These are phyloP conservation scores for Myotis daubentonii DNA, from an alignment of 2,797 vertebrate species.

Conservation along the genomic window DNA sequence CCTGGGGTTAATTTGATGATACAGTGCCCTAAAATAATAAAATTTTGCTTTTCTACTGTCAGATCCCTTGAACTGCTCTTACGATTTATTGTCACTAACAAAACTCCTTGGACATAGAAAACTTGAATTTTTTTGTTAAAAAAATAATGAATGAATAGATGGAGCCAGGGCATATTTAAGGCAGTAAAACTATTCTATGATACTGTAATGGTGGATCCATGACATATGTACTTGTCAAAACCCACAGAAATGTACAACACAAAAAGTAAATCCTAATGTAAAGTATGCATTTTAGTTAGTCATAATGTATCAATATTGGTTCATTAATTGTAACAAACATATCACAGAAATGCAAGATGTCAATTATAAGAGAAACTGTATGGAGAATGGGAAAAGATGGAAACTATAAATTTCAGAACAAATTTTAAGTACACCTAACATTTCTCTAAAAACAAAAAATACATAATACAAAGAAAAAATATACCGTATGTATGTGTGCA, in stretches of 20 bases:
- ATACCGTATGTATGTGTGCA: fast-evolving
- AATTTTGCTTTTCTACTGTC: not conserved
- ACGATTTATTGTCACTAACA: not conserved
- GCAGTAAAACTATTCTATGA: not conserved
- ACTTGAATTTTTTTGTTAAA: not conserved
- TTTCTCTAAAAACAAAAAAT: not conserved
- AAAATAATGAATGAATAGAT: not conserved
- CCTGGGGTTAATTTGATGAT: not conserved
- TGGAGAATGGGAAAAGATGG: too few species aligned
- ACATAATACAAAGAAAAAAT: not conserved
- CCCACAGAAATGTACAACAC: not conserved
- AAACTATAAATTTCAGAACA: not conserved
- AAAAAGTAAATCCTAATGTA: not conserved
- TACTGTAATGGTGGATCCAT: not conserved
- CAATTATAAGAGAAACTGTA: not conserved
- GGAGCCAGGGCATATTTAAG: not conserved
- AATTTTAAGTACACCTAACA: not conserved
- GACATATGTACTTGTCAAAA: not conserved
- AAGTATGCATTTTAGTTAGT: not conserved
- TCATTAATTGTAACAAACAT: not conserved
- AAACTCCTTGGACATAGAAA: not conserved
- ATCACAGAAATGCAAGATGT: not conserved
- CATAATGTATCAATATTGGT: not conserved
- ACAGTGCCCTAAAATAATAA: not conserved
- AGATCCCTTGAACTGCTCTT: not conserved